These are phyloP conservation scores for Paradisaea rubra DNA, from an alignment of 2,113 vertebrate species.

Conservation along the genomic window DNA sequence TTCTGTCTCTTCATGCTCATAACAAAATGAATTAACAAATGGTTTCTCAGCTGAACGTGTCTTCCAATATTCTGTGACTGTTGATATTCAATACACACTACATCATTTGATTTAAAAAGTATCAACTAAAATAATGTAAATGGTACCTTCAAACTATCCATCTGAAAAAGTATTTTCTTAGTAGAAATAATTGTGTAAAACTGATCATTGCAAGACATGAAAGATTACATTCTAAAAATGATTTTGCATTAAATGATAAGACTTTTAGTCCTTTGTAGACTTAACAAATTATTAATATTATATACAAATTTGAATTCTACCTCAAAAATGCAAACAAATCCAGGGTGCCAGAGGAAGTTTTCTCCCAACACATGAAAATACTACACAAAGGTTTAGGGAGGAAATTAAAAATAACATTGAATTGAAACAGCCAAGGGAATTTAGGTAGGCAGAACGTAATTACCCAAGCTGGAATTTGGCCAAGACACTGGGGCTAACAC, in stretches of 20 bases:
- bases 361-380: background rate
- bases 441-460: constrained; percentile 58
- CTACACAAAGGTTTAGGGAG: background rate
- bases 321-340: background rate
- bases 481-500: constrained; percentile 52
- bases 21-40: background rate
- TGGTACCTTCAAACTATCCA: background rate
- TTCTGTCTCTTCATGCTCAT: background rate
- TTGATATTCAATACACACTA: background rate
- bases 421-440: constrained; percentile 38
- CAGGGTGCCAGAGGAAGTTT: background rate
- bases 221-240: background rate
- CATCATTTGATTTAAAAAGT: background rate
- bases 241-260: background rate
- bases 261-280: background rate
- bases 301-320: background rate
- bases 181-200: background rate
- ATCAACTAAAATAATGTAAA: background rate
- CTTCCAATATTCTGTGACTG: background rate
- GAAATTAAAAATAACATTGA: constrained; percentile 28
- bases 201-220: background rate
- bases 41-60: background rate
- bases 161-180: background rate
- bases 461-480: constrained; percentile 60
- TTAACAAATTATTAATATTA: background rate